Evolutionary conservation across 2,888 invertebrate species (phyloP).

Genomic region (Anoncus sp.): DNA sequence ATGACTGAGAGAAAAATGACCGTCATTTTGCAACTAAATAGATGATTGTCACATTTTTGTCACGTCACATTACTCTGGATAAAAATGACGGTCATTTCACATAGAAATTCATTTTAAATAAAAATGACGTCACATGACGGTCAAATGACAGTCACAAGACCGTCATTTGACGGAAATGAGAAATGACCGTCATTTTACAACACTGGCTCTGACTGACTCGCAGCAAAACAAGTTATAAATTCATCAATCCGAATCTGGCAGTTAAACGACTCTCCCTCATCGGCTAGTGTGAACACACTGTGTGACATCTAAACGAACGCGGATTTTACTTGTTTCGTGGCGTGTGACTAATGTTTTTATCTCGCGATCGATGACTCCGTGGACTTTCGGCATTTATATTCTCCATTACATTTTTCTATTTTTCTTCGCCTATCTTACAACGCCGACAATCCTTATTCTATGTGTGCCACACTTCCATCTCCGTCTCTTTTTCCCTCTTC

Average conservation of each 20-base stretch:
- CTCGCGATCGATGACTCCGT: constrained; percentile 42
- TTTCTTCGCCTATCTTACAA: background rate
- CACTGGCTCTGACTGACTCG: background rate
- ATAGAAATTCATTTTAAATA: no score
- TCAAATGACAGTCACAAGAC: no score
- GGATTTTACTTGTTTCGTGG: constrained; percentile 29
- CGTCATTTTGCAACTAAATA: no score
- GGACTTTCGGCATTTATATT: constrained; percentile 24
- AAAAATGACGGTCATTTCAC: no score
- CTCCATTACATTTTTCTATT: constrained; percentile 11
- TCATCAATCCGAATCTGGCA: background rate
- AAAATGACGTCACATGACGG: no score
- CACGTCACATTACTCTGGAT: no score
- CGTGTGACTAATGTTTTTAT: constrained; percentile 23
- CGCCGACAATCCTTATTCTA: constrained; percentile 5
- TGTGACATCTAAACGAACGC: background rate
- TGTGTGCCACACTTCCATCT: constrained; percentile 12
- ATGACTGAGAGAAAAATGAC: no score
- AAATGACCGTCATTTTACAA: no score
- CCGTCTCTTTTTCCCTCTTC: constrained; percentile 15
- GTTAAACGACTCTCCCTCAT: background rate
- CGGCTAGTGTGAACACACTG: background rate
- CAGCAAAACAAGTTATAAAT: background rate
- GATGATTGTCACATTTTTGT: no score
- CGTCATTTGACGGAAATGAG: no score